These are phyloP conservation scores for Troides aeacus DNA, from an alignment of 2,888 invertebrate genomes.

Conservation along the genomic window DNA sequence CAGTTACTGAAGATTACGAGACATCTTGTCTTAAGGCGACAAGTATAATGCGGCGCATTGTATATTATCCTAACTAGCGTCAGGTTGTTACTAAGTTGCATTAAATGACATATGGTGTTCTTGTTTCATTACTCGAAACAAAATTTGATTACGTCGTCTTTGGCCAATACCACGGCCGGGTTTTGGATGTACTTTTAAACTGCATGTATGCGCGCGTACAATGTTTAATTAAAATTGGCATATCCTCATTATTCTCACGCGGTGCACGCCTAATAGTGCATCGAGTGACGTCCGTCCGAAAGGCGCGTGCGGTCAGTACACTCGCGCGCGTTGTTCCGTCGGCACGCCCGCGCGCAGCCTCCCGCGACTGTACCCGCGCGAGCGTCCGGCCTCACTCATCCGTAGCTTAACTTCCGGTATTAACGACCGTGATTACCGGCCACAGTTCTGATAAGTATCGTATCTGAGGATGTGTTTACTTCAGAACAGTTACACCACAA, in stretches of 20 bases:
- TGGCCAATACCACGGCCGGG: too few species aligned
- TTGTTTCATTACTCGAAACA: too few species aligned
- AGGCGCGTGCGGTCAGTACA: slow-evolving; percentile 69
- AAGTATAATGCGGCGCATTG: too few species aligned
- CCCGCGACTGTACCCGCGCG: slow-evolving; percentile 50
- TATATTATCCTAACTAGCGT: too few species aligned
- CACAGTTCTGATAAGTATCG: slow-evolving; percentile 1
- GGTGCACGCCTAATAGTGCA: slow-evolving; percentile 59
- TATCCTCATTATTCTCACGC: slow-evolving; percentile 65
- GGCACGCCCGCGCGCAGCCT: slow-evolving; percentile 49
- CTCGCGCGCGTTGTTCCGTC: slow-evolving; percentile 67
- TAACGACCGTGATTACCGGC: slow-evolving; percentile 7
- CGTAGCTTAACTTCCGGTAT: slow-evolving; percentile 40
- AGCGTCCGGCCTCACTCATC: slow-evolving; percentile 34
- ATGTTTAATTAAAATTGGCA: slow-evolving; percentile 34
- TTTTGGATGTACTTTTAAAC: too few species aligned
- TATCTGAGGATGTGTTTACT: slow-evolving; percentile 1
- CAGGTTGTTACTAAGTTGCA: too few species aligned
- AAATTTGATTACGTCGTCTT: too few species aligned
- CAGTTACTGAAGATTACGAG: too few species aligned
- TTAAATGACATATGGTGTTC: too few species aligned
- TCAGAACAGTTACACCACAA: not conserved
- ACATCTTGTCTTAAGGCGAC: too few species aligned
- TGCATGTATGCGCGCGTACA: not conserved
- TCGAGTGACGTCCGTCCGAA: slow-evolving; percentile 56